A percentile compares a stretch with the other conserved stretches of the same genome.
phyloP scores from a whole-genome alignment of 2,797 vertebrate species.

The Natrix natrix region DNA sequence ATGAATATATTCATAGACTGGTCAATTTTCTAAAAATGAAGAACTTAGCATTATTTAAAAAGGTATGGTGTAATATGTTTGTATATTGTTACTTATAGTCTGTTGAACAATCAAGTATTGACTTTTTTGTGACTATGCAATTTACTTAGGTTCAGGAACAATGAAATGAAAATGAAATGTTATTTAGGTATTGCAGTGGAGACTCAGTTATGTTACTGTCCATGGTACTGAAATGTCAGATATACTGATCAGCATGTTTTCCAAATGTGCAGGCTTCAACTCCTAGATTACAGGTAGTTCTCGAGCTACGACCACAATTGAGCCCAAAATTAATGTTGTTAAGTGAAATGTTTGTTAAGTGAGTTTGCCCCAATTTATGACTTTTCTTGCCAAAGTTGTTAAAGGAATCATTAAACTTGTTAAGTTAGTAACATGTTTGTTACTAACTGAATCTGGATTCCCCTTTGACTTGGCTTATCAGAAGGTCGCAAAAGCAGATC shows the following conservation, averaged over 20 bases:
- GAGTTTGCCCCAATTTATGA: too few species aligned
- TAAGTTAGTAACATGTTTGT: too few species aligned
- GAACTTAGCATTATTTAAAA: neutral
- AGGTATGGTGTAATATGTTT: constrained; percentile 9
- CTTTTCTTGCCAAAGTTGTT: too few species aligned
- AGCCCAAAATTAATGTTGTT: neutral
- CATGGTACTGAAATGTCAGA: neutral
- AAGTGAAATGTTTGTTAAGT: too few species aligned
- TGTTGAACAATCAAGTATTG: neutral
- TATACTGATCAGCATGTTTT: neutral
- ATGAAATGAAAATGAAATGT: neutral
- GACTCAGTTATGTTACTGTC: neutral
- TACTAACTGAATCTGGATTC: too few species aligned
- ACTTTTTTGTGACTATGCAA: neutral
- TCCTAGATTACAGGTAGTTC: too few species aligned
- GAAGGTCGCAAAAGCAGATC: too few species aligned
- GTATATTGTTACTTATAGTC: neutral
- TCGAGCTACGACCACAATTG: neutral
- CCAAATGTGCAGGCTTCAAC: neutral
- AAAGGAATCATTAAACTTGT: too few species aligned
- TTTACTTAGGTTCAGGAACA: neutral
- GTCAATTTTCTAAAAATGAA: neutral
- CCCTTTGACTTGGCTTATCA: too few species aligned
- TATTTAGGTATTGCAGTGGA: neutral
- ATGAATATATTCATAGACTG: constrained; percentile 31